Evolutionary conservation across 2,797 vertebrate species (phyloP).

Genomic region (Spondyliosoma cantharus): DNA sequence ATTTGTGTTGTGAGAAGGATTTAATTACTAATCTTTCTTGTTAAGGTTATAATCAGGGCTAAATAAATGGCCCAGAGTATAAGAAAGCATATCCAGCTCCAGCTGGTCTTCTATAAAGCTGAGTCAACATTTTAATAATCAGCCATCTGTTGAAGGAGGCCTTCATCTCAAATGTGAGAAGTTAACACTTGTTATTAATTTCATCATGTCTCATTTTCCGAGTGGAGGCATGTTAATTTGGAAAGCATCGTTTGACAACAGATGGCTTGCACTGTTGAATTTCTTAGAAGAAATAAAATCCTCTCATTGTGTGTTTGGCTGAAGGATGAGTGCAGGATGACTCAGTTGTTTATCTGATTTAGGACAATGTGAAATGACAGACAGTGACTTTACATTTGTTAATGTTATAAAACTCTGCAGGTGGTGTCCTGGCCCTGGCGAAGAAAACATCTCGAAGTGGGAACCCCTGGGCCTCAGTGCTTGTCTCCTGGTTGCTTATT

Average conservation of each 20-base stretch:
- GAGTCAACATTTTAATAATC: slow-evolving; percentile 55
- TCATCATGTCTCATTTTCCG: slow-evolving; percentile 56
- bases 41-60: slow-evolving; percentile 35
- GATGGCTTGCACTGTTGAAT: slow-evolving; percentile 69
- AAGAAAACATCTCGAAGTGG: slow-evolving; percentile 84
- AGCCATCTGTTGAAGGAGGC: slow-evolving; percentile 63
- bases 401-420: slow-evolving; percentile 66
- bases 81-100: slow-evolving; percentile 39
- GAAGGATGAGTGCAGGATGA: slow-evolving; percentile 50
- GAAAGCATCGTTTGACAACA: slow-evolving; percentile 65
- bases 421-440: slow-evolving; percentile 80
- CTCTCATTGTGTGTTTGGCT: slow-evolving; percentile 55
- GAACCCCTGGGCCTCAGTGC: slow-evolving; percentile 88
- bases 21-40: slow-evolving; percentile 13
- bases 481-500: slow-evolving; percentile 87
- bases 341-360: slow-evolving; percentile 67
- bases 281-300: slow-evolving; percentile 50
- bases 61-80: slow-evolving; percentile 33
- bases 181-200: slow-evolving; percentile 69
- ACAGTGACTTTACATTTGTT: slow-evolving; percentile 47
- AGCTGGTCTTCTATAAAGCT: slow-evolving; percentile 50
- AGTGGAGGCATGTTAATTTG: slow-evolving; percentile 56
- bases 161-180: slow-evolving; percentile 58
- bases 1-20: slow-evolving; percentile 12
- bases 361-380: slow-evolving; percentile 47